Conservation (phyloP, 2,797 vertebrate species). For the Hydrocynus forskahlii region DNA sequence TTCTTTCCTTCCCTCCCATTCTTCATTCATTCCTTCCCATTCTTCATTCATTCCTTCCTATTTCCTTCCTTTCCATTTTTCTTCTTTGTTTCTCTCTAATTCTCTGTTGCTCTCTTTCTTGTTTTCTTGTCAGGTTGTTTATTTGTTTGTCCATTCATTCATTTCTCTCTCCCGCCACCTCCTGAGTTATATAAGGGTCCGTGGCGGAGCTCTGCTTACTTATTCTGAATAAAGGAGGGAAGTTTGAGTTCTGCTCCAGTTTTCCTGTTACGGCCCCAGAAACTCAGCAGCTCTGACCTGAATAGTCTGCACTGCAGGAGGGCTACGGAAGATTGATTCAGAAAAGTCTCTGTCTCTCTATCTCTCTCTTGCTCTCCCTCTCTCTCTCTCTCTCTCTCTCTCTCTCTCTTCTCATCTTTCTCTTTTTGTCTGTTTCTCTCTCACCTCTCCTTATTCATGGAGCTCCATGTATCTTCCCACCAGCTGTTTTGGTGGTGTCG, state of each 20-base stretch:
- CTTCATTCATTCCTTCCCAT: neutral
- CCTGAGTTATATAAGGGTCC: constrained; percentile 31
- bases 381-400: constrained; percentile 4
- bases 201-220: constrained; percentile 52
- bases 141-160: constrained; percentile 29
- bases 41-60: neutral
- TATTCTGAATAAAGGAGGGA: constrained; percentile 36
- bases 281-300: constrained; percentile 56
- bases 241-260: constrained; percentile 52
- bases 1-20: neutral
- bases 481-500: neutral
- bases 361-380: constrained; percentile 19
- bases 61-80: neutral
- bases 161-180: constrained; percentile 6
- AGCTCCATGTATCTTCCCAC: neutral
- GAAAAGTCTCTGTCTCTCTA: constrained; percentile 15
- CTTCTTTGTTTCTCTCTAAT: no score
- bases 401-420: constrained; percentile 19
- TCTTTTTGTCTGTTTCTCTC: constrained; percentile 12
- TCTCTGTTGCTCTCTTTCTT: neutral
- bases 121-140: neutral
- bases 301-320: constrained; percentile 44
- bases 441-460: neutral
- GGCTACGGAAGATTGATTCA: constrained; percentile 17
- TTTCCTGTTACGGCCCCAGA: constrained; percentile 41